phyloP scores from a whole-genome alignment of 2,797 vertebrate genomes.

The Caiman crocodilus region DNA sequence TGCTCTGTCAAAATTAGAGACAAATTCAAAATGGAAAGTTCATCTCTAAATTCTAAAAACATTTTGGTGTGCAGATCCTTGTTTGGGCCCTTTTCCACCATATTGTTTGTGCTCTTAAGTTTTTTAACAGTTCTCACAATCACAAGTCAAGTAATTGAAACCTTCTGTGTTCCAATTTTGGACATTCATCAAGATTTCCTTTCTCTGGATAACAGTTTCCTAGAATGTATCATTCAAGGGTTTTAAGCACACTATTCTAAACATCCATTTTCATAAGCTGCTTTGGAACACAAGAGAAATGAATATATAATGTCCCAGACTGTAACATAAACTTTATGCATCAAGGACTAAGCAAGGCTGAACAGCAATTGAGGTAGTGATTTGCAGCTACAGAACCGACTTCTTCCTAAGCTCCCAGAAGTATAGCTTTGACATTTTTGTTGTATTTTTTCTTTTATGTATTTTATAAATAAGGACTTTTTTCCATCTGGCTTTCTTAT shows the following conservation, averaged over 20 bases:
- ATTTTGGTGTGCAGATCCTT: neutral
- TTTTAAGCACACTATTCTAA: neutral
- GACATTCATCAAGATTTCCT: neutral
- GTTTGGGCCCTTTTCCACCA: neutral
- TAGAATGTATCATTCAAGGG: neutral
- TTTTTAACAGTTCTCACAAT: neutral
- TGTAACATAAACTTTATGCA: constrained; percentile 17
- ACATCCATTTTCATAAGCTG: neutral
- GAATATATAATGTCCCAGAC: neutral
- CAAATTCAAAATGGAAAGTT: constrained; percentile 2
- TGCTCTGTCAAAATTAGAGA: neutral
- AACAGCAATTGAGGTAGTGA: constrained; percentile 7
- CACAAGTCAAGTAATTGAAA: neutral
- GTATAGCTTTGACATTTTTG: constrained; percentile 26
- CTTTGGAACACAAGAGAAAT: neutral
- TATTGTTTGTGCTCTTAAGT: neutral
- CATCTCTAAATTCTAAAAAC: neutral
- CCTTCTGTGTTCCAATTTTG: neutral
- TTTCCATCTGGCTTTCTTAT: constrained; percentile 49
- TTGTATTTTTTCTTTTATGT: constrained; percentile 7
- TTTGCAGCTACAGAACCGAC: constrained; percentile 14
- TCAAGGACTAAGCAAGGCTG: constrained; percentile 35
- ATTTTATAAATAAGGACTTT: constrained; percentile 43
- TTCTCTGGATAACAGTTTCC: neutral
- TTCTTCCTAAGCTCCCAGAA: constrained; percentile 19